Evolutionary conservation across 2,113 vertebrate species (phyloP).

Genomic region (Galemys pyrenaicus): DNA sequence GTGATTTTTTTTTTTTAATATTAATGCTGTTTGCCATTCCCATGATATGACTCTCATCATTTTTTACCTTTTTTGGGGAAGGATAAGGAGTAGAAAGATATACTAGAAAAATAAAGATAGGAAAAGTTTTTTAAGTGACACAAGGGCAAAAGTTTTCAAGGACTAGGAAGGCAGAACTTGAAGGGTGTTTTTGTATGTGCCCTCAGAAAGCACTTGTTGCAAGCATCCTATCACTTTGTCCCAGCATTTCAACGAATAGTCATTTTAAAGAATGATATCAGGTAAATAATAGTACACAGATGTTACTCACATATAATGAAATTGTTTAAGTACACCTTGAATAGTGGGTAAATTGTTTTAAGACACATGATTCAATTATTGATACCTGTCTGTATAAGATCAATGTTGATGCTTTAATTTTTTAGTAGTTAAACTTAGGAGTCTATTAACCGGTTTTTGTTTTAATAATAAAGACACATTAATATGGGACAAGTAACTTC

Average conservation of each 20-base stretch:
- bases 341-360: constrained; percentile 20
- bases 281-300: not conserved
- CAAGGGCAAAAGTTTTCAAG: constrained; percentile 23
- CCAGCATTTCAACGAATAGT: constrained; percentile 35
- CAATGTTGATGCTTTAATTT: constrained; percentile 30
- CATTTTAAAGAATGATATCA: constrained; percentile 44
- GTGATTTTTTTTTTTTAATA: not conserved
- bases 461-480: not conserved
- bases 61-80: not conserved
- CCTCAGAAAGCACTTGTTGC: constrained; percentile 21
- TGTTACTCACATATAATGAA: constrained; percentile 1
- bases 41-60: not conserved
- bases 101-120: not conserved
- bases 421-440: constrained; percentile 31
- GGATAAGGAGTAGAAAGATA: too few relatives aligned
- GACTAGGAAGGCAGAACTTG: not conserved
- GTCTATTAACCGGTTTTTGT: not conserved
- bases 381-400: not conserved
- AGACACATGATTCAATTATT: not conserved
- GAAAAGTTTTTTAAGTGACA: not conserved
- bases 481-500: constrained; percentile 31
- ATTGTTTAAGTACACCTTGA: constrained; percentile 26
- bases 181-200: not conserved
- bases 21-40: constrained; percentile 12
- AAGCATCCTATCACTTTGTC: not conserved